Base-by-base conservation (phyloP, 2,797 vertebrate genomes). In the Choloepus didactylus region DNA sequence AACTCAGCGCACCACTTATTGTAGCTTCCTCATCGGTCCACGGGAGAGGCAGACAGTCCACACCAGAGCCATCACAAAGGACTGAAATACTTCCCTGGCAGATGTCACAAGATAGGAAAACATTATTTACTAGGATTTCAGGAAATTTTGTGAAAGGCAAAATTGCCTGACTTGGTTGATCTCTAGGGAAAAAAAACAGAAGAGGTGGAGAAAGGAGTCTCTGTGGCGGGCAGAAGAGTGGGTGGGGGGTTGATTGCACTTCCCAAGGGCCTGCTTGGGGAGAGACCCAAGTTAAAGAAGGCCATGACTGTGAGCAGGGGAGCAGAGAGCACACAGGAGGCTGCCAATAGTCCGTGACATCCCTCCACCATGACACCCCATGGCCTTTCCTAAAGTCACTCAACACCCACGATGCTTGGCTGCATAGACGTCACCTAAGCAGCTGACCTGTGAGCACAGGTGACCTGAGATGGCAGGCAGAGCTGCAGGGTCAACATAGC, bases 401-500 rank as follows among this genome's bases (percentile, higher is more conserved):
- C 2, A 7, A 15, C 5, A 19, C 8, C 27, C 51, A 38, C 0
- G 0, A n/a, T 6, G 12, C 81, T 56, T 10, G 9, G 6, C 66
- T 73, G 66, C 56, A 15, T 29, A 29, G 46, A 54, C 70, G 64
- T 38, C 38, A 66, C 38, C 46, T 21, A 35, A 80, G 31, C 29
- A 70, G 38, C 60, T 60, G 18, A 70, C 3, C 41, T 64, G 15
- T 31, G 56, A 81, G 25, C 2, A 29, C 60, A 64, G 29, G 11
- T 81, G 69, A 60, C 16, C 2, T 62, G 62, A 69, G 4, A 25
- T 12, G 8, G 51, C 2, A 66, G 12, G 29, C 73, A 76, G 1
- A 56, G 21, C n/a, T 41, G 38, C 1, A 6, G 2, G 11, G 35
- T 14, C 18, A 56, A 51, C 6, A 18, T 0, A 0, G 27, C 11